These are phyloP conservation scores for Coccyzus lansbergi DNA, from an alignment of 2,797 vertebrate genomes.

Conservation along the genomic window DNA sequence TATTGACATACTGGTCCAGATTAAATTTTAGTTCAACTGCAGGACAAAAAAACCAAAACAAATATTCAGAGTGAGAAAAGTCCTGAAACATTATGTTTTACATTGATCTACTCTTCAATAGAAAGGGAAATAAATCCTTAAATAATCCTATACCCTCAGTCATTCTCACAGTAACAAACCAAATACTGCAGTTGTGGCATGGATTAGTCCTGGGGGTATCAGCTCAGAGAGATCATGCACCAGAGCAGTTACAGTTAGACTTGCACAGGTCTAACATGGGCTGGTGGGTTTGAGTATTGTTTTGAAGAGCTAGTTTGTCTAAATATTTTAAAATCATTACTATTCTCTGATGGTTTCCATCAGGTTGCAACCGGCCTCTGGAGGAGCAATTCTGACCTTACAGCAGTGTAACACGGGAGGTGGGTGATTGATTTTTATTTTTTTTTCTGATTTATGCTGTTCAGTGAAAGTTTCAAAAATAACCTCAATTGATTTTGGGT, in stretches of 20 bases:
- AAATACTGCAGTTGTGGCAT: accelerated
- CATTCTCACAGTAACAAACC: neutral
- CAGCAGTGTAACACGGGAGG: neutral
- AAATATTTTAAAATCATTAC: neutral
- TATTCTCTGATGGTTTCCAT: neutral
- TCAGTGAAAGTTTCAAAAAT: neutral
- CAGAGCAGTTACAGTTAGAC: neutral
- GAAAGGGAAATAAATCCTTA: neutral
- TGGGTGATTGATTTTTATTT: neutral
- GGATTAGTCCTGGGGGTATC: neutral
- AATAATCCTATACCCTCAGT: neutral
- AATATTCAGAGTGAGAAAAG: neutral
- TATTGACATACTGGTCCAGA: constrained; percentile 94
- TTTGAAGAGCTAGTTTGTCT: neutral
- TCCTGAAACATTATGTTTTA: neutral
- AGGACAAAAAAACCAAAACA: neutral
- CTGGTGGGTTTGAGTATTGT: neutral
- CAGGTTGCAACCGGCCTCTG: neutral
- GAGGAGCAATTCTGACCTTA: neutral
- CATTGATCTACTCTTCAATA: neutral
- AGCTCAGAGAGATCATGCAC: neutral
- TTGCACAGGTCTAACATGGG: neutral
- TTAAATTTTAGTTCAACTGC: constrained; percentile 95
- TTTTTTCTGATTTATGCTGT: neutral
- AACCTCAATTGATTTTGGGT: constrained; percentile 22